Conservation (phyloP, 2,888 invertebrate species). For the Spisula subtruncata region DNA sequence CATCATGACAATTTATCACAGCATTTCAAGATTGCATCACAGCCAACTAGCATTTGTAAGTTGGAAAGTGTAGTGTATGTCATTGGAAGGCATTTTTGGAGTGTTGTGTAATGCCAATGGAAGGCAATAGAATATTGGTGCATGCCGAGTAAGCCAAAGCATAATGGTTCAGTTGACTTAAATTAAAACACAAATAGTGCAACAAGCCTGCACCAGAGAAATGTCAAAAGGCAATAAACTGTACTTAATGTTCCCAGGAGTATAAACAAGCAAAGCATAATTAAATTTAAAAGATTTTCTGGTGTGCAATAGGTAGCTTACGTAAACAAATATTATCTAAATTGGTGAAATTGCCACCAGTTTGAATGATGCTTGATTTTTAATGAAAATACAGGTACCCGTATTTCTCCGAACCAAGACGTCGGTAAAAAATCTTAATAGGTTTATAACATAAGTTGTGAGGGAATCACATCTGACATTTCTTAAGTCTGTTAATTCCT, state of each 20-base stretch:
- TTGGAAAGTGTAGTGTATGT: too few relatives aligned
- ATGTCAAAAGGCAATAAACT: background rate
- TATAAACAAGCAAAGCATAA: background rate
- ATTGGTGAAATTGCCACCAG: background rate
- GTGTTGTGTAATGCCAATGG: too few relatives aligned
- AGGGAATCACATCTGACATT: background rate
- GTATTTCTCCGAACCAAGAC: background rate
- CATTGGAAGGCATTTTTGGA: too few relatives aligned
- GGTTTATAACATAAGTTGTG: background rate
- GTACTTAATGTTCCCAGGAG: background rate
- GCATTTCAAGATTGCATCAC: too few relatives aligned
- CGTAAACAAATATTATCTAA: background rate
- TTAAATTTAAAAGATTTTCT: background rate
- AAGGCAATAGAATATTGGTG: too few relatives aligned
- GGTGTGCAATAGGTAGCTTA: background rate
- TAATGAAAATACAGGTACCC: constrained; percentile 3
- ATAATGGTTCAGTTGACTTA: too few relatives aligned
- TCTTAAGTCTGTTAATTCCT: background rate
- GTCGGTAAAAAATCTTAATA: background rate
- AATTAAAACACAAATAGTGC: too few relatives aligned
- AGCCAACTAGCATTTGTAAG: too few relatives aligned
- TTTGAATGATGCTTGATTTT: background rate
- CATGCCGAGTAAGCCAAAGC: too few relatives aligned
- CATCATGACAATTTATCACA: too few relatives aligned
- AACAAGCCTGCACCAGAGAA: too few relatives aligned